Evolutionary conservation across 1,140 invertebrate species (phyloP).

Genomic region (Homarus americanus): DNA sequence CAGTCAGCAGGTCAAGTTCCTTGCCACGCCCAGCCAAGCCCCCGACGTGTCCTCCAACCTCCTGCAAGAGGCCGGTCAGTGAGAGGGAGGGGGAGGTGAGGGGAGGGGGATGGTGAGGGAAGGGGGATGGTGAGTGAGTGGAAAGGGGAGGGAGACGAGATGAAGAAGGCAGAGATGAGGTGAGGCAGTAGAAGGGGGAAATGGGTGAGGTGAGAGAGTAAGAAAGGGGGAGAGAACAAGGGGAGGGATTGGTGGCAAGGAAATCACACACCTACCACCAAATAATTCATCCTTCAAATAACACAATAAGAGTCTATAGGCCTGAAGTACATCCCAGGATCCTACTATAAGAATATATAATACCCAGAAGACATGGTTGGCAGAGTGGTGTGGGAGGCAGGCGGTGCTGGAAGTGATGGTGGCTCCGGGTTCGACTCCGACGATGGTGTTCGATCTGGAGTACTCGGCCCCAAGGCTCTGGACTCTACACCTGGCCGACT

Average conservation of each 20-base stretch:
- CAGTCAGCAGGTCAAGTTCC: conserved; percentile 33
- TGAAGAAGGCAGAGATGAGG: neutral
- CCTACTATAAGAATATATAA: too few relatives aligned
- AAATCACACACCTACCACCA: too few relatives aligned
- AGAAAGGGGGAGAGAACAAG: too few relatives aligned
- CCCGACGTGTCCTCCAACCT: conserved; percentile 16
- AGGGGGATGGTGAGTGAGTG: neutral
- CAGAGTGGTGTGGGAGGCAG: conserved; percentile 45
- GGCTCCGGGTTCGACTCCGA: neutral
- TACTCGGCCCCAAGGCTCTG: neutral
- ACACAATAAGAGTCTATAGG: too few relatives aligned
- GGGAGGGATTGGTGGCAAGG: too few relatives aligned
- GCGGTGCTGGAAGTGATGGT: conserved; percentile 21
- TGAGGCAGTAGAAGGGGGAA: neutral
- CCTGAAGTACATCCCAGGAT: too few relatives aligned
- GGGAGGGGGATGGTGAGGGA: neutral
- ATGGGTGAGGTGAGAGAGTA: too few relatives aligned
- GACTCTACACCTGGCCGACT: too few relatives aligned
- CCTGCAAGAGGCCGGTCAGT: conserved; percentile 38
- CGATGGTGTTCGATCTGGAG: neutral
- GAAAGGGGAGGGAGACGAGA: neutral
- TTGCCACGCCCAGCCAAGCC: neutral
- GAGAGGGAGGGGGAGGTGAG: neutral
- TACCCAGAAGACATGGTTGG: too few relatives aligned
- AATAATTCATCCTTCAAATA: too few relatives aligned